Conservation (phyloP, 2,888 invertebrate genomes). For the Clunio marinus region DNA sequence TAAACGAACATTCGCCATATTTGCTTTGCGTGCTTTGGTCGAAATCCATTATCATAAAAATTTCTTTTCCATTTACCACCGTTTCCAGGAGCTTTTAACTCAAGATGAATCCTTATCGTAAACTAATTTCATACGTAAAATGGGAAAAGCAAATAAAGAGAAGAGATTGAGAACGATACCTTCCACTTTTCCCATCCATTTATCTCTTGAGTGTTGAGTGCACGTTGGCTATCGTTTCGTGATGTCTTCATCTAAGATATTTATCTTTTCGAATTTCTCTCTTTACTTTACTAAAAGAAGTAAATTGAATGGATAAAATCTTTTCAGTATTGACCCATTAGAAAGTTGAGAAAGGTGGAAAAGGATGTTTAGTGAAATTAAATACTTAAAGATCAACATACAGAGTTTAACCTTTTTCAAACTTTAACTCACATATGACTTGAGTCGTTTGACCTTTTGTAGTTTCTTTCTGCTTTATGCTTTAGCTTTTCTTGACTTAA, state of each 20-base stretch:
- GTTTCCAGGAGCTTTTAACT: slow-evolving; percentile 21
- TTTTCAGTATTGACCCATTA: slow-evolving; percentile 4
- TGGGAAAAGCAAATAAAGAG: slow-evolving; percentile 24
- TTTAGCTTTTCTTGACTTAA: slow-evolving; percentile 8
- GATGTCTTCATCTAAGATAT: slow-evolving; percentile 2
- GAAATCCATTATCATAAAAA: slow-evolving; percentile 38
- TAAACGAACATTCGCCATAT: not conserved
- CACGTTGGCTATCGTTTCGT: not conserved
- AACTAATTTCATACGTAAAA: slow-evolving; percentile 39
- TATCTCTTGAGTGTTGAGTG: too few species aligned
- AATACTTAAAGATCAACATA: slow-evolving; percentile 19
- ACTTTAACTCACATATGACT: slow-evolving; percentile 17
- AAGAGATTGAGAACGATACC: slow-evolving; percentile 22
- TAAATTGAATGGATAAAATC: slow-evolving; percentile 33
- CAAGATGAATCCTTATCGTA: slow-evolving; percentile 37
- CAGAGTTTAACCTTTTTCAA: slow-evolving; percentile 3
- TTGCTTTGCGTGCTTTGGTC: slow-evolving; percentile 31
- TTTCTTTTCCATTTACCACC: slow-evolving; percentile 33
- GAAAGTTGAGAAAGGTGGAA: slow-evolving; percentile 1
- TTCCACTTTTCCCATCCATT: slow-evolving; percentile 14
- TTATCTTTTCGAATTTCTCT: not conserved
- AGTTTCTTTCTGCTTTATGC: not conserved
- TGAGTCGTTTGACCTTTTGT: slow-evolving; percentile 11
- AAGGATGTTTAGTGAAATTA: slow-evolving; percentile 18
- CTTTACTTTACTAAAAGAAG: not conserved